Percentiles rank a stretch among this genome's conserved stretches.
Conservation (phyloP, 92 coral and sea anemone genomes). For the Montipora capitata region DNA sequence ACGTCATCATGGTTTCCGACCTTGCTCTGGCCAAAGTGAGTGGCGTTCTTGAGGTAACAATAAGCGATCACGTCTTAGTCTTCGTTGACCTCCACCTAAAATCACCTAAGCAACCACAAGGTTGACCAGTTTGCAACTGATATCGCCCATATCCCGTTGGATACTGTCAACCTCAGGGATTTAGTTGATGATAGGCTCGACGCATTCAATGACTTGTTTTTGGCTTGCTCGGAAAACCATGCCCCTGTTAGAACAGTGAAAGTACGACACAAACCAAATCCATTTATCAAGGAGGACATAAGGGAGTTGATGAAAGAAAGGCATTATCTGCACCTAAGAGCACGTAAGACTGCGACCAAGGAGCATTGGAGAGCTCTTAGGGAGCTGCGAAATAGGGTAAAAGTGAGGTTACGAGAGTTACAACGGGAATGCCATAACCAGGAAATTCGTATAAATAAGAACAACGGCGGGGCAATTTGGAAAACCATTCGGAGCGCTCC, state of each 20-base stretch:
- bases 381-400: slow-evolving; percentile 31
- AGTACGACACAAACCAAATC: slow-evolving; percentile 66
- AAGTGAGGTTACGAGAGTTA: slow-evolving; percentile 9
- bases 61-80: slow-evolving; percentile 72
- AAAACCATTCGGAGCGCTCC: slow-evolving; percentile 69
- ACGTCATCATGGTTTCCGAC: slow-evolving; percentile 32
- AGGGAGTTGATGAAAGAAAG: slow-evolving; percentile 16
- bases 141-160: slow-evolving; percentile 47
- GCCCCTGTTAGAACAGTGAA: slow-evolving; percentile 68
- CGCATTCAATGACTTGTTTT: slow-evolving; percentile 4
- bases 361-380: not conserved
- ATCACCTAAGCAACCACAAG: slow-evolving; percentile 45
- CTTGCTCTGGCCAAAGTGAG: slow-evolving; percentile 25
- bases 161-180: slow-evolving; percentile 43
- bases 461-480: slow-evolving; percentile 46
- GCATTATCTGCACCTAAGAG: not conserved
- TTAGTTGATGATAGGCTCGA: slow-evolving; percentile 60
- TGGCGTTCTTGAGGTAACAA: slow-evolving; percentile 59
- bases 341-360: slow-evolving; percentile 4
- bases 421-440: slow-evolving; percentile 38
- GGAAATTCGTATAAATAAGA: slow-evolving; percentile 48
- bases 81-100: slow-evolving; percentile 51
- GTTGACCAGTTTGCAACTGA: slow-evolving; percentile 38
- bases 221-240: slow-evolving; percentile 46
- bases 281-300: slow-evolving; percentile 50